A percentile compares a stretch with the other conserved stretches of the same genome.
These are phyloP conservation scores for Griposia aprilina DNA, from an alignment of 2,888 invertebrate genomes.

Conservation along the genomic window DNA sequence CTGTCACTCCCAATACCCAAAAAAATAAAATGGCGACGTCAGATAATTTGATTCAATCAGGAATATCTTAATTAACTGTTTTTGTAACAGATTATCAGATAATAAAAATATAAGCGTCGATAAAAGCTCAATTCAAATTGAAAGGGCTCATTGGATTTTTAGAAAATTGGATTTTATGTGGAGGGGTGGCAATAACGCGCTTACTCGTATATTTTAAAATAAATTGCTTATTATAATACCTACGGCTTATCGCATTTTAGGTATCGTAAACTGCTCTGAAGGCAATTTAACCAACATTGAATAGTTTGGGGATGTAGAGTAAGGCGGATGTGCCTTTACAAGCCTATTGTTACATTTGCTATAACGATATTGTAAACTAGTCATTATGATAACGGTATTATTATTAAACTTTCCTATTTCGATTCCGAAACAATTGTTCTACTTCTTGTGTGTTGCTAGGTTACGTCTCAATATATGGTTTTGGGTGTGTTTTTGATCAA, in stretches of 20 bases:
- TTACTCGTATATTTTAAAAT: slow-evolving; percentile 77
- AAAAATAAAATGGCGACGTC: slow-evolving; percentile 23
- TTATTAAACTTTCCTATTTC: slow-evolving; percentile 66
- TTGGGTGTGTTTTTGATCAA: slow-evolving; percentile 42
- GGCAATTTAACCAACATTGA: slow-evolving; percentile 78
- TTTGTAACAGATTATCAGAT: slow-evolving; percentile 55
- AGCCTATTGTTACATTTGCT: slow-evolving; percentile 70
- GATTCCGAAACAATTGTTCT: slow-evolving; percentile 59
- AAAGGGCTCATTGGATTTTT: slow-evolving; percentile 68
- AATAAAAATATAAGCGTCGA: slow-evolving; percentile 58
- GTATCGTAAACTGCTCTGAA: slow-evolving; percentile 75
- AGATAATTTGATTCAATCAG: slow-evolving; percentile 34
- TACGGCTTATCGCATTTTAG: slow-evolving; percentile 75
- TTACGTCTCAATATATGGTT: slow-evolving; percentile 29
- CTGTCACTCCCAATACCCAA: neutral
- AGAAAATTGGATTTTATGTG: slow-evolving; percentile 70
- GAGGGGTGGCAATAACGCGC: slow-evolving; percentile 70
- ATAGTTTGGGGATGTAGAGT: slow-evolving; percentile 76
- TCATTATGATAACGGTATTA: slow-evolving; percentile 69
- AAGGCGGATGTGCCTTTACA: slow-evolving; percentile 70
- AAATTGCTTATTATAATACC: slow-evolving; percentile 77
- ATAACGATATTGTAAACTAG: slow-evolving; percentile 69
- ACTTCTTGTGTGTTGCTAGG: slow-evolving; percentile 42
- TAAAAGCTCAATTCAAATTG: slow-evolving; percentile 64
- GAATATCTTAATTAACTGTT: slow-evolving; percentile 59